phyloP scores from a whole-genome alignment of 2,113 vertebrate genomes.

The Hemicordylus capensis region DNA sequence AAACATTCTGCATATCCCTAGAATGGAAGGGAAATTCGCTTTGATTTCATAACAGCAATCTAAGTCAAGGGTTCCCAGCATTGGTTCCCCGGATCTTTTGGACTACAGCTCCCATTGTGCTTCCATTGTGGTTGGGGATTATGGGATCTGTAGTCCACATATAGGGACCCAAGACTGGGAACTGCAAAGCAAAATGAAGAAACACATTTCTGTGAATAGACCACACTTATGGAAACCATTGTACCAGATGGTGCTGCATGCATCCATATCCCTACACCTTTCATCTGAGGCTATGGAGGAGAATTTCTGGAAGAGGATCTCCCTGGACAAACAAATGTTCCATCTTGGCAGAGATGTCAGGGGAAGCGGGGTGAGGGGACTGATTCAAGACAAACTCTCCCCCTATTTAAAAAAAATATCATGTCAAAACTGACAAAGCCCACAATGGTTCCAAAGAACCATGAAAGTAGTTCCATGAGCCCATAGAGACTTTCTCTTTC shows the following conservation, averaged over 20 bases:
- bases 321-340: background rate
- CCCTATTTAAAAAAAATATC: no score
- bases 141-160: no score
- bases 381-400: background rate
- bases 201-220: background rate
- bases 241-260: background rate
- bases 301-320: background rate
- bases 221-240: background rate
- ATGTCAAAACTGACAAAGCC: background rate
- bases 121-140: no score
- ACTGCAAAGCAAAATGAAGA: no score
- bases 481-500: background rate
- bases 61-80: no score
- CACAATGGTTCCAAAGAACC: background rate
- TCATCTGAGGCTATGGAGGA: background rate
- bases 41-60: no score
- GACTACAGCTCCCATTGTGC: no score
- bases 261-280: background rate
- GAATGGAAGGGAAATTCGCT: no score
- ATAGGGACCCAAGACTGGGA: no score
- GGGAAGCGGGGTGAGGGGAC: background rate
- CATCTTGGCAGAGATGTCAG: background rate
- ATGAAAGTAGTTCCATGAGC: background rate
- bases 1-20: no score
- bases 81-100: no score